Evolutionary conservation across 2,797 vertebrate genomes (phyloP), one percentile per base, ranked within the genome.

Genomic region (Lacerta bilineata): DNA sequence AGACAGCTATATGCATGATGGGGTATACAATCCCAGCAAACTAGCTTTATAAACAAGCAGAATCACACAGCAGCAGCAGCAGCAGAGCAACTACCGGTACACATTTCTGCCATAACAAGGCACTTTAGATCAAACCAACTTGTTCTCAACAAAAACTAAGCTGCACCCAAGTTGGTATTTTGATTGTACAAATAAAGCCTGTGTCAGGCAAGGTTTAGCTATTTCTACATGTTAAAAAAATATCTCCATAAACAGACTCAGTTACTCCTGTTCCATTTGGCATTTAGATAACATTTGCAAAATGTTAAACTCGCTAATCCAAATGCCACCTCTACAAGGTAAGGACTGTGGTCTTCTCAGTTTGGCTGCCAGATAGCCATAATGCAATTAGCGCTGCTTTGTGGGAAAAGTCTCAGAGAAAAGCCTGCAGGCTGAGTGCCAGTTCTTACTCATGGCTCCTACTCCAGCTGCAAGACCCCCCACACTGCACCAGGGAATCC

Each of bases 221-320:
- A 4, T 77, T 88, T 83, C 59, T 66, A 76, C 11, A 61, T 20
- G 68, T 9, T 9, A 50, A 71, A 75, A 8, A 75, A 2, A 5
- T 23, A 11, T 64, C 66, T 36, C 69, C 59, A 81, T 68, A 55
- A 75, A 68, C 39, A 76, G 66, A 76, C 39, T 10, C 71, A 2
- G 13, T 86, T 82, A 55, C 29, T 33, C 36, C 46, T 33, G 5
- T 86, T 83, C 17, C 10, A 71, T n/a, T 69, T 59, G 79, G 20
- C 72, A 82, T 83, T 89, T 77, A 69, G 33, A 33, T 41, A 82
- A 43, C 33, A 59, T 82, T 81, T 82, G 61, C 72, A 86, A 61
- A 77, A 69, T 69, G 41, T 76, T 76, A 81, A 76, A 82, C 20
- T 68, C 10, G 9, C 72, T 76, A 55, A 80, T 89, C 55, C 50